phyloP scores from a whole-genome alignment of 1,140 invertebrate species.

The Dendrolimus punctatus region DNA sequence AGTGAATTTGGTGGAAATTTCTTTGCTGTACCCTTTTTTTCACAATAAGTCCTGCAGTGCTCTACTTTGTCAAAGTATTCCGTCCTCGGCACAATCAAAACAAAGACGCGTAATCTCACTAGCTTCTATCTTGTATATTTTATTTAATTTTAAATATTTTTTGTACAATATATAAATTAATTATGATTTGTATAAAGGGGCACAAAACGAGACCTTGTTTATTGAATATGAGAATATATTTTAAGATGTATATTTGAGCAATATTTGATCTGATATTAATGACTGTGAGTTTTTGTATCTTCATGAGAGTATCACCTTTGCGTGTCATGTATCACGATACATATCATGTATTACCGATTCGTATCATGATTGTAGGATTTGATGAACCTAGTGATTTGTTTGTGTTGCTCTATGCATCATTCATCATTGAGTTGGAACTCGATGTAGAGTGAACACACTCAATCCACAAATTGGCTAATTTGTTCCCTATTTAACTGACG shows the following conservation, averaged over 20 bases:
- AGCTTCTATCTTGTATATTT: slow-evolving; percentile 25
- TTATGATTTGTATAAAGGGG: slow-evolving; percentile 13
- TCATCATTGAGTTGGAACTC: no score
- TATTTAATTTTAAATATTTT: slow-evolving; percentile 22
- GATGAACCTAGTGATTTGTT: no score
- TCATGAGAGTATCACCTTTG: no score
- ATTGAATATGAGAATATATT: slow-evolving; percentile 6
- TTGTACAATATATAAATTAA: slow-evolving; percentile 24
- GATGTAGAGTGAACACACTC: no score
- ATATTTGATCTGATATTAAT: slow-evolving; percentile 19
- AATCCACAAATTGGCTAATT: no score
- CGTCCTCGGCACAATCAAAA: slow-evolving; percentile 46
- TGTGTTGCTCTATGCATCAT: no score
- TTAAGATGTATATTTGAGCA: neutral
- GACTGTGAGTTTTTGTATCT: no score
- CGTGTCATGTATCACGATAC: no score
- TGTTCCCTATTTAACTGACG: no score
- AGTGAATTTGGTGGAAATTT: neutral
- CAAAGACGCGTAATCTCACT: slow-evolving; percentile 35
- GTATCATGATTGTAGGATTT: no score
- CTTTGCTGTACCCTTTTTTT: neutral
- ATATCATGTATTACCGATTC: no score
- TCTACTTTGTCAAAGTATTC: slow-evolving; percentile 33
- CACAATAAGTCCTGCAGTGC: slow-evolving; percentile 2
- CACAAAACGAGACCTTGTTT: slow-evolving; percentile 17